phyloP scores from a whole-genome alignment of 1,140 invertebrate genomes.

The Orchestia grillus region DNA sequence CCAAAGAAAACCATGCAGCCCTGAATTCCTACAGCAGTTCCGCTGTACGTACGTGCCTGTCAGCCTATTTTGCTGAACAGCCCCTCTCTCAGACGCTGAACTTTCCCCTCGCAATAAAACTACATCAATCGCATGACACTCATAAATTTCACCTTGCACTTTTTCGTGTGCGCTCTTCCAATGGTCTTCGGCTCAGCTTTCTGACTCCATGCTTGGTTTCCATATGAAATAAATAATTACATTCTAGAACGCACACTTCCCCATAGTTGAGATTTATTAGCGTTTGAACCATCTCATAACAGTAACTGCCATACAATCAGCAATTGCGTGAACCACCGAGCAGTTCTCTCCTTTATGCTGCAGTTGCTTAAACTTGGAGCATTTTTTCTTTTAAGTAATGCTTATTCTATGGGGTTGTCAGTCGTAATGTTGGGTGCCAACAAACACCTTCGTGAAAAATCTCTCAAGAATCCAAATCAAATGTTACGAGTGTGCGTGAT shows the following conservation, averaged over 20 bases:
- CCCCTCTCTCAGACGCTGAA: background rate
- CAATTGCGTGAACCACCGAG: background rate
- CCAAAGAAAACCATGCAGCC: background rate
- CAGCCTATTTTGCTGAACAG: background rate
- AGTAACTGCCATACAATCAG: background rate
- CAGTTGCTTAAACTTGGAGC: background rate
- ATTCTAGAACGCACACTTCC: background rate
- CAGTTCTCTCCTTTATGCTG: background rate
- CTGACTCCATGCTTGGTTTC: background rate
- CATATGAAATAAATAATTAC: background rate
- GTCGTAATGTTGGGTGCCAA: background rate
- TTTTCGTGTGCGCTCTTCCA: background rate
- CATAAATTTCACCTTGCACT: background rate
- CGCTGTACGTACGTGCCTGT: background rate
- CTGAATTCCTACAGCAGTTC: background rate
- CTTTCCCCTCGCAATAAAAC: background rate
- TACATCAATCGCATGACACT: background rate
- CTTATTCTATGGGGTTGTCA: background rate
- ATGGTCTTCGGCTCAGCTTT: background rate
- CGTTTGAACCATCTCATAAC: background rate
- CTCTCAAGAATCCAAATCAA: background rate
- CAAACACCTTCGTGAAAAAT: background rate
- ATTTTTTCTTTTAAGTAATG: background rate
- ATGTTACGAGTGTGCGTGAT: background rate
- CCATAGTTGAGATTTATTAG: background rate